Evolutionary conservation across 2,113 vertebrate genomes (phyloP), one percentile per base, ranked within the genome.

Genomic region (Balaeniceps rex): DNA sequence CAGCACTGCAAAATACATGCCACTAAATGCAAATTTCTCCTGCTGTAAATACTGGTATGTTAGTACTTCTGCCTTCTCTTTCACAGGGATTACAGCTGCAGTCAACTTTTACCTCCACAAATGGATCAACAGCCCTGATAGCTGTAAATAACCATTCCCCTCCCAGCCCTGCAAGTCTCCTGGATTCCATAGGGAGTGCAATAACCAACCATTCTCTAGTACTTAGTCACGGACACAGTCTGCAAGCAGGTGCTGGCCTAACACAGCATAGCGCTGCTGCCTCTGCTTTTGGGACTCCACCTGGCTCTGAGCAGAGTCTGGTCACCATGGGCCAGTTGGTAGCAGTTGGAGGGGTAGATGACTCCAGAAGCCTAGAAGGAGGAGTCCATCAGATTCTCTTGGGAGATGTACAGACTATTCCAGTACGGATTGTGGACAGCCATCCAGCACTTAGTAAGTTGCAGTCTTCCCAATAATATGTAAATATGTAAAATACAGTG

Each of bases 21-120:
- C 24, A 54, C 84, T 89, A 85, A 94, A 77, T 42, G 57, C 66
- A 85, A 69, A 54, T 76, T 89, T 34, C 14, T 94, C 22, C 34
- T 84, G 15, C 19, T 83, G 19, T 84, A 40, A 80, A 70, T 54
- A 33, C 31, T 54, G 28, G 6, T 54, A 9, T 79, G 69, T 87
- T 97, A 72, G 85, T 95, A 38, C 49, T 77, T 90, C 21, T 96
- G 42, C 96, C 84, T 97, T 98, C 46, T 97, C 26, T 97, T 96
- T 91, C 65, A 52, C 97, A 98, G 98, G 98, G 96, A 87, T 98
- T 98, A 66, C 98, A 98, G 87, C 95, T 99, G 66, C 98, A 98
- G 88, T 93, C 98, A 96, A 92, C 95, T 64, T 97, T 97, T 65
- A 91, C 97, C 92, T 97, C 98, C 22, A 31, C 96, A 87, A 98